Base-by-base conservation (phyloP, 2,888 invertebrate genomes). In the Sepiola atlantica region DNA sequence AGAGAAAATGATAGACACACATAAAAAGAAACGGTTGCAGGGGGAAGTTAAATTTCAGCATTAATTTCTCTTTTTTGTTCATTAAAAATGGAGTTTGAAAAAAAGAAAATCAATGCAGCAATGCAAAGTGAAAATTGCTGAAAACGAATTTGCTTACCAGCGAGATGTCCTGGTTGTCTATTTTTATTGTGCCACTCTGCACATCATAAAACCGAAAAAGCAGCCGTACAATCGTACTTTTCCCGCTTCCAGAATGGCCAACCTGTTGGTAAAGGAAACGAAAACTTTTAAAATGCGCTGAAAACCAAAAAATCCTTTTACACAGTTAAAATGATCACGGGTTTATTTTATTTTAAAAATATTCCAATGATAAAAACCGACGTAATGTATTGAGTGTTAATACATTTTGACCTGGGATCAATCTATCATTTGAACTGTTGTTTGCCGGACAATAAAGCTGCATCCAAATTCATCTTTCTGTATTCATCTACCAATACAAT, bases 131-230 rank as follows among this genome's bases (percentile, higher is more conserved):
- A 54, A 57, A 77, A 35, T 93, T 2, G 45, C 8, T 45, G 45
- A 90, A 55, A 94, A 55, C 54, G 0, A 0, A 77, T 77, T 28
- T 91, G 94, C 95, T 94, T 94, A 97, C 97, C 95, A 96, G 94
- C 14, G 96, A 94, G 91, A 97, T 97, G 95, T 97, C 96, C 95
- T 97, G 97, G 21, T 97, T 97, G 96, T 97, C 97, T 94, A 97
- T 97, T 8, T 96, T 95, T 55, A 97, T 97, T 35, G 95, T 94
- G 8, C 97, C 97, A 92, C 95, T 95, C 24, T 97, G 95, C 8
- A 97, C 96, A 95, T 98, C 97, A 96, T 98, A 98, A 93, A 98
- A 97, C 21, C 98, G 96, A 95, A 98, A 97, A 21, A 98, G 95
- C 35, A 98, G 96, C 18, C 98, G 97, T 24, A 98, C 97, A 35